phyloP scores from a whole-genome alignment of 2,888 invertebrate genomes.

The Lingula anatina region DNA sequence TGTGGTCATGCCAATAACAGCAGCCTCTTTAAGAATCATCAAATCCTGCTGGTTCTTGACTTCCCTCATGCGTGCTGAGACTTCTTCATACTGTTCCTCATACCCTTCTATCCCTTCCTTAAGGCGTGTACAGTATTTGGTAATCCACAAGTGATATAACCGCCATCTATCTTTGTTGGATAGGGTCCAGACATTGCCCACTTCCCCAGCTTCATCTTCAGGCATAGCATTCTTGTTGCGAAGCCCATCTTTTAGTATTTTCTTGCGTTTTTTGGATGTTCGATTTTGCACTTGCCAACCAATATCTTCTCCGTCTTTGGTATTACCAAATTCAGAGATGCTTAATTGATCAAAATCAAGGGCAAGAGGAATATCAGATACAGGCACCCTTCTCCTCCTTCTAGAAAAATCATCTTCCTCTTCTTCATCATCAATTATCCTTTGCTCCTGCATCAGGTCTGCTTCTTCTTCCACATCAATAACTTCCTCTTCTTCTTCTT shows the following conservation, averaged over 20 bases:
- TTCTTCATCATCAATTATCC: constrained; percentile 2
- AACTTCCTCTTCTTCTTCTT: constrained; percentile 3
- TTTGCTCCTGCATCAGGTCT: neutral
- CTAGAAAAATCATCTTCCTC: neutral
- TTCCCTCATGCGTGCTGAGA: constrained; percentile 1
- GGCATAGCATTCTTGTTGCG: constrained; percentile 4
- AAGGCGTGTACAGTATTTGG: neutral
- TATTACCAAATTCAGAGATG: no score
- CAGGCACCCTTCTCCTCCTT: no score
- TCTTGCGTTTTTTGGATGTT: constrained; percentile 4
- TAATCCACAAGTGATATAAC: constrained; percentile 37
- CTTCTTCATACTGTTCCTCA: constrained; percentile 1
- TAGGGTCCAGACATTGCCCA: constrained; percentile 20
- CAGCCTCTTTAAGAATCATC: constrained; percentile 8
- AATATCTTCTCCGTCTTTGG: no score
- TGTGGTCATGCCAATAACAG: constrained; percentile 19
- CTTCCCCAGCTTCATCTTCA: constrained; percentile 3
- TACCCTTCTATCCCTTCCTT: neutral
- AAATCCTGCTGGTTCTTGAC: constrained; percentile 4
- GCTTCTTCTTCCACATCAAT: constrained; percentile 7
- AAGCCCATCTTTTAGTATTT: neutral
- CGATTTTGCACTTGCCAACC: constrained; percentile 5
- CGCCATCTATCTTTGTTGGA: constrained; percentile 44
- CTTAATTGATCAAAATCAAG: no score
- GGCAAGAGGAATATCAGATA: no score